These are phyloP conservation scores for Porites divaricata DNA, from an alignment of 92 coral and sea anemone genomes.

Conservation along the genomic window DNA sequence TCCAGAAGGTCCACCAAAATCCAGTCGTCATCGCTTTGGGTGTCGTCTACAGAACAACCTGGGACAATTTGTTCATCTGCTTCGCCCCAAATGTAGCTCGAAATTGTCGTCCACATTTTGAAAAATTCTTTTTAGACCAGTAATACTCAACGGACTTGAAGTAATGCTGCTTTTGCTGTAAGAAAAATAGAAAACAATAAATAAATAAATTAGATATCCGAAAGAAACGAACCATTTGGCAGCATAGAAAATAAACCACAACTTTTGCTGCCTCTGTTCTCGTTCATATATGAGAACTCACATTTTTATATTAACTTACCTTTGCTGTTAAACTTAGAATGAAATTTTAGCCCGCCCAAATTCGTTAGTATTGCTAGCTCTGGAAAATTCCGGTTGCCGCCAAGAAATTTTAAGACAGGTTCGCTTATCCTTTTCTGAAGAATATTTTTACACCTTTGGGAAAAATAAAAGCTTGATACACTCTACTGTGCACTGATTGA, in stretches of 20 bases:
- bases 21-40: constrained; percentile 94
- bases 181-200: background rate
- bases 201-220: background rate
- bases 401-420: constrained; percentile 7
- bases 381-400: background rate
- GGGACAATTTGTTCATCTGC: constrained; percentile 97
- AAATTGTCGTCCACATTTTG: constrained; percentile 90
- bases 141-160: background rate
- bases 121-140: background rate
- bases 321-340: constrained; percentile 2
- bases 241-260: constrained; percentile 7
- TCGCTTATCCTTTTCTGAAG: background rate
- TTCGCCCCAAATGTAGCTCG: constrained; percentile 98
- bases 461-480: background rate
- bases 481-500: background rate
- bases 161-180: background rate
- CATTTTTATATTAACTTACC: constrained; percentile 16
- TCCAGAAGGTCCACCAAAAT: constrained; percentile 87
- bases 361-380: constrained; percentile 45
- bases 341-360: constrained; percentile 71
- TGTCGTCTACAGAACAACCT: constrained; percentile 78
- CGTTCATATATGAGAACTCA: no score
- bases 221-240: background rate
- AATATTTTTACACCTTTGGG: background rate
- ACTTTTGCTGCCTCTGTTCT: background rate